Evolutionary conservation across 2,888 invertebrate species (phyloP).

Genomic region (Spisula subtruncata): DNA sequence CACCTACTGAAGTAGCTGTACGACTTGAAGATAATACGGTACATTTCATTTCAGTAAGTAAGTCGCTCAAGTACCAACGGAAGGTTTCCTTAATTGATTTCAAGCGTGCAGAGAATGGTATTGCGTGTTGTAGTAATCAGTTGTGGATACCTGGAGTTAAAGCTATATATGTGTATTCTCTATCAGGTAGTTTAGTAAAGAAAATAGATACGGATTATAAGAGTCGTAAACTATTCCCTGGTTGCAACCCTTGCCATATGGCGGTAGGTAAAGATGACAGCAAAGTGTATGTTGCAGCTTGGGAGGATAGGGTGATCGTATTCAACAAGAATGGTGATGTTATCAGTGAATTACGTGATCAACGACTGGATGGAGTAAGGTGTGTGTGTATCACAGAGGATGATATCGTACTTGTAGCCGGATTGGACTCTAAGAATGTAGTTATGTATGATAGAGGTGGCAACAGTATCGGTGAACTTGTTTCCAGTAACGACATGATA

Average conservation of each 20-base stretch:
- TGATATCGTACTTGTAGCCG: neutral
- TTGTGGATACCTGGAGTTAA: neutral
- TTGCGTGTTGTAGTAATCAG: neutral
- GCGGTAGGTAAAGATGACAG: neutral
- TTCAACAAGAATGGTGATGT: conserved; percentile 6
- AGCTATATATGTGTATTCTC: neutral
- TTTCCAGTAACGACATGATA: neutral
- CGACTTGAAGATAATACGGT: neutral
- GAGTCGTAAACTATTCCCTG: neutral
- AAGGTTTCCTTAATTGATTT: neutral
- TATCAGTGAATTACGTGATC: neutral
- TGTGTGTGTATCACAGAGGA: neutral
- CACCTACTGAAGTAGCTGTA: neutral
- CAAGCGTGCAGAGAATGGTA: neutral
- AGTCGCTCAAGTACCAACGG: neutral
- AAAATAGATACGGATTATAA: neutral
- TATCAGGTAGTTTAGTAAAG: conserved; percentile 3
- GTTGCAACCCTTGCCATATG: neutral
- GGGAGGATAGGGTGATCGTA: conserved; percentile 9
- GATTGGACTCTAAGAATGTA: neutral
- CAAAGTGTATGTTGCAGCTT: neutral
- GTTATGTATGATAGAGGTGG: neutral
- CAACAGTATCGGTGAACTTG: neutral
- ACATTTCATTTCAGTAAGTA: neutral
- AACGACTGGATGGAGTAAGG: neutral